Conservation (phyloP, 2,888 invertebrate species). For the Scaptomyza flava region DNA sequence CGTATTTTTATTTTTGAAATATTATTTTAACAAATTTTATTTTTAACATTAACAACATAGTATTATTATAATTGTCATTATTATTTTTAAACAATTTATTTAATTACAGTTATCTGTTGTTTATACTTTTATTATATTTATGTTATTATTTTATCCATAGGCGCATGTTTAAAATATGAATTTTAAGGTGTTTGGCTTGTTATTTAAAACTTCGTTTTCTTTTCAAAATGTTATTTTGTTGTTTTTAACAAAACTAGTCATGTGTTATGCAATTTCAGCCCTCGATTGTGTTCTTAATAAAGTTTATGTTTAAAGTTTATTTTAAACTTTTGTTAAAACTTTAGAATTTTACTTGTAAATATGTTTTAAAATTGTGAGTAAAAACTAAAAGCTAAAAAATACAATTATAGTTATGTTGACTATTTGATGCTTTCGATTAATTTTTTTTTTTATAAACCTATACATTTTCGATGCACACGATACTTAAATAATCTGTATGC, state of each 20-base stretch:
- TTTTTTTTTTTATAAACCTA: constrained; percentile 33
- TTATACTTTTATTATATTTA: constrained; percentile 61
- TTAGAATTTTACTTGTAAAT: constrained; percentile 60
- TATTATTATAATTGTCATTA: constrained; percentile 73
- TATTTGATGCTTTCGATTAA: constrained; percentile 44
- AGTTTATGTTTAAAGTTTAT: constrained; percentile 35
- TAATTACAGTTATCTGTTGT: constrained; percentile 67
- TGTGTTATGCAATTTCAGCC: constrained; percentile 43
- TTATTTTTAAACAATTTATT: constrained; percentile 71
- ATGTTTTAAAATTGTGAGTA: constrained; percentile 71
- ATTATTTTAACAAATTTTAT: constrained; percentile 84
- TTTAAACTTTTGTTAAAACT: constrained; percentile 56
- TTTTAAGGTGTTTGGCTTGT: constrained; percentile 64
- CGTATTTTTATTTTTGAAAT: constrained; percentile 82
- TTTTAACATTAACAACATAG: constrained; percentile 85
- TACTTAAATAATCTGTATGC: constrained; percentile 46
- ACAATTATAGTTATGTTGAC: constrained; percentile 53
- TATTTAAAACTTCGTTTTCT: constrained; percentile 61
- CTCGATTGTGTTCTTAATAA: constrained; percentile 41
- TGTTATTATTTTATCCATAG: constrained; percentile 54
- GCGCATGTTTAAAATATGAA: constrained; percentile 77
- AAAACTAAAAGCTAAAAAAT: constrained; percentile 60
- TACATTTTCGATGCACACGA: constrained; percentile 55
- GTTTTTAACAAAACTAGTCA: constrained; percentile 57
- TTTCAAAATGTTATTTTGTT: constrained; percentile 34